phyloP scores from a whole-genome alignment of 2,888 invertebrate genomes.

The Stenchaetothrips biformis region DNA sequence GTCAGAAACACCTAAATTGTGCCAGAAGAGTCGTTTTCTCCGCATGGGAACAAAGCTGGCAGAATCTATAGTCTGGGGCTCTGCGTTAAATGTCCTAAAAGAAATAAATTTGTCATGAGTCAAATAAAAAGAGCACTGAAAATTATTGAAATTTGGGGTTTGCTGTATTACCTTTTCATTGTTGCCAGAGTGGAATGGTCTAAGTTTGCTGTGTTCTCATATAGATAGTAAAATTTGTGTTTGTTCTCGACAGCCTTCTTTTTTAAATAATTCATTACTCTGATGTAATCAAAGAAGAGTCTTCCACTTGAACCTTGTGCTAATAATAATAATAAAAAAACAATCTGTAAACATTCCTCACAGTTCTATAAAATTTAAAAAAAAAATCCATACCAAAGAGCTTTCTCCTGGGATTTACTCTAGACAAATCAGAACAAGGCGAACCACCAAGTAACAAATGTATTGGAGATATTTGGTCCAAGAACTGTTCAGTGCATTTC shows the following conservation, averaged over 20 bases:
- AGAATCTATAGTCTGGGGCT: neutral
- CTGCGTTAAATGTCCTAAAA: neutral
- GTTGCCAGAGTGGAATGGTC: too few relatives aligned
- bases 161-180: too few relatives aligned
- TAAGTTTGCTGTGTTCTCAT: too few relatives aligned
- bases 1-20: neutral
- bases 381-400: neutral
- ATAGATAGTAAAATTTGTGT: too few relatives aligned
- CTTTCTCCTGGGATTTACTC: neutral
- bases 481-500: neutral
- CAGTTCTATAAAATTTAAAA: too few relatives aligned
- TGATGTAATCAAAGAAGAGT: too few relatives aligned
- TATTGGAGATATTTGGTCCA: neutral
- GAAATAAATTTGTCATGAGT: neutral
- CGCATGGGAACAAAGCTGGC: neutral
- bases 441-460: neutral
- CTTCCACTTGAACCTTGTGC: too few relatives aligned
- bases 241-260: too few relatives aligned
- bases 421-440: neutral
- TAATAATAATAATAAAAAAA: too few relatives aligned
- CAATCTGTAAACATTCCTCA: too few relatives aligned
- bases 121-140: neutral
- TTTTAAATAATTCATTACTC: too few relatives aligned
- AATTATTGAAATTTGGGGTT: neutral
- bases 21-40: neutral